Percentiles rank a stretch among this genome's conserved stretches.
Conservation (phyloP, 2,113 vertebrate genomes). For the Pardalotus punctatus region DNA sequence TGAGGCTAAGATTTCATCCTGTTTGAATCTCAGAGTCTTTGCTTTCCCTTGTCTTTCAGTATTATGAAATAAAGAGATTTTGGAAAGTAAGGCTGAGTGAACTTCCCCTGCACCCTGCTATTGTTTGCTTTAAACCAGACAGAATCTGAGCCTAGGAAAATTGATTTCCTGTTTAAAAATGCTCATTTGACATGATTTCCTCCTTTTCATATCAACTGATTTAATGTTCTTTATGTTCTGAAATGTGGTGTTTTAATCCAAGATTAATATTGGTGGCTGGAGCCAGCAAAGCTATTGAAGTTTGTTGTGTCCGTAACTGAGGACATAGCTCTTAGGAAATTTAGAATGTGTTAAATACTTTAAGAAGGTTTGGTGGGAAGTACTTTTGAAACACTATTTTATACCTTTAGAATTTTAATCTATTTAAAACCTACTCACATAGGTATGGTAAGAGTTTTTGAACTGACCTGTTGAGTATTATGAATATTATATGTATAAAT, state of each 20-base stretch:
- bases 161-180: background rate
- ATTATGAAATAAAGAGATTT: background rate
- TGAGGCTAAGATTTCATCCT: background rate
- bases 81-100: background rate
- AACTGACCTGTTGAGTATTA: background rate
- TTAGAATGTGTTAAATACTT: background rate
- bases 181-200: background rate
- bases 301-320: background rate
- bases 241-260: background rate
- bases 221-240: background rate
- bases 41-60: background rate
- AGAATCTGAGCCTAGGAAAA: background rate
- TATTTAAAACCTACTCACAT: background rate
- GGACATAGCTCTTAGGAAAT: background rate
- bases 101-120: background rate
- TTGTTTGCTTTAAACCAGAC: background rate
- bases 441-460: background rate
- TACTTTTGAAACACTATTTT: background rate
- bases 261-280: rapidly evolving
- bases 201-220: background rate
- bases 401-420: background rate
- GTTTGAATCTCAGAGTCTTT: background rate
- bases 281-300: background rate
- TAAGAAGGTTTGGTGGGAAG: background rate
- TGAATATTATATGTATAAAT: background rate